Conservation (phyloP, 2,797 vertebrate genomes). For the Macrochelys suwanniensis region DNA sequence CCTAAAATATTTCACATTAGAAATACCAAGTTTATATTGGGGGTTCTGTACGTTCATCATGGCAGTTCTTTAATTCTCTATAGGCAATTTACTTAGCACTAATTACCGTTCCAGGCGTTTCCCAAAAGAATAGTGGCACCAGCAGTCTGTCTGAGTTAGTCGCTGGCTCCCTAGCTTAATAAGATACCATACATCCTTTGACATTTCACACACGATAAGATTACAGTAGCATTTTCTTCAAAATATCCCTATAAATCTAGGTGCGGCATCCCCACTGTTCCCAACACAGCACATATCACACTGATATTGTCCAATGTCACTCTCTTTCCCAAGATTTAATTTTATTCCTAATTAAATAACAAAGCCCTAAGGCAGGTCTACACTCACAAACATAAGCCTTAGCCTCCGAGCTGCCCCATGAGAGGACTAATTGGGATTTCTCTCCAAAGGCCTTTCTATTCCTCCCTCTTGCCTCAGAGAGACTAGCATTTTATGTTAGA, state of each 20-base stretch:
- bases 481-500: rapidly evolving
- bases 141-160: rapidly evolving
- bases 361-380: background rate
- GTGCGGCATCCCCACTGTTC: background rate
- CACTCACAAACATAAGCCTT: background rate
- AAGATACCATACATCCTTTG: background rate
- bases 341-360: constrained; percentile 53
- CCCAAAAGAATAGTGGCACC: background rate
- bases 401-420: background rate
- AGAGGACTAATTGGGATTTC: constrained; percentile 7
- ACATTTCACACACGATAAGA: background rate
- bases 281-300: background rate
- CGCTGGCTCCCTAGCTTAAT: background rate
- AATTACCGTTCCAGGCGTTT: background rate
- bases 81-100: background rate
- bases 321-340: background rate
- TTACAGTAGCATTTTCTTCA: rapidly evolving
- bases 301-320: background rate
- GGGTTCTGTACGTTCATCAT: rapidly evolving
- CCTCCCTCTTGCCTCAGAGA: background rate
- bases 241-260: background rate
- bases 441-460: background rate
- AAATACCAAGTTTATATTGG: too few relatives aligned
- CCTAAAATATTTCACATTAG: background rate
- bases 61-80: background rate